Base-by-base conservation (phyloP, 2,888 invertebrate species). In the Anorthoa munda region DNA sequence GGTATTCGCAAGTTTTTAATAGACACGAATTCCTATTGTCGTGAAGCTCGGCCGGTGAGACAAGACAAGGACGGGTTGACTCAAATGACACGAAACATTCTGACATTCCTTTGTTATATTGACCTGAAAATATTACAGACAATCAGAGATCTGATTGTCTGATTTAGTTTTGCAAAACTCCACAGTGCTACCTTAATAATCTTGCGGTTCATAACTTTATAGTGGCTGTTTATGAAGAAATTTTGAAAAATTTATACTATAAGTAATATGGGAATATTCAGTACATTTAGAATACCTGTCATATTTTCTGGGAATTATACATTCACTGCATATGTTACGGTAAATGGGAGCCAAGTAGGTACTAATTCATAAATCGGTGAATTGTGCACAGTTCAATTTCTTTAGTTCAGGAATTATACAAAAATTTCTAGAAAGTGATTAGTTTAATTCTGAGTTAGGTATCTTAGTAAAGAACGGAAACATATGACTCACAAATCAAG, bases 1-100 rank as follows among this genome's bases (percentile, higher is more conserved):
- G 90, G 91, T 90, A 90, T 89, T 88, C 81, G 85, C 81, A 84
- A 80, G 89, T 91, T 93, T 91, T 90, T 90, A 91, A 90, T 91
- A 93, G 90, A 90, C 84, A 84, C 75, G 78, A 84, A 89, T 90
- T 90, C 87, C 88, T 89, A 88, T 90, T 91, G 91, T 91, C 84
- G 77, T 84, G 83, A 80, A 81, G 79, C 77, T 73, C 66, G 77
- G 79, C 84, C 83, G 82, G 80, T 72, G 86, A 73, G 70, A 83
- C 81, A 81, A 66, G 66, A 82, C 82, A 82, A 82, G 74, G 82
- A 66, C 67, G 74, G 68, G 55, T 64, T 80, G 72, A 69, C 82
- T 82, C 75, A 77, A 83, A 80, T 71, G 53, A 73, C 66, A 67
- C 50, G 48, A 48, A 65, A 63, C n/a, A 64, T 66, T 58, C 51